Percentiles rank a stretch among this genome's conserved stretches.
Conservation (phyloP, 2,113 vertebrate genomes). For the Oncorhynchus gorbuscha region DNA sequence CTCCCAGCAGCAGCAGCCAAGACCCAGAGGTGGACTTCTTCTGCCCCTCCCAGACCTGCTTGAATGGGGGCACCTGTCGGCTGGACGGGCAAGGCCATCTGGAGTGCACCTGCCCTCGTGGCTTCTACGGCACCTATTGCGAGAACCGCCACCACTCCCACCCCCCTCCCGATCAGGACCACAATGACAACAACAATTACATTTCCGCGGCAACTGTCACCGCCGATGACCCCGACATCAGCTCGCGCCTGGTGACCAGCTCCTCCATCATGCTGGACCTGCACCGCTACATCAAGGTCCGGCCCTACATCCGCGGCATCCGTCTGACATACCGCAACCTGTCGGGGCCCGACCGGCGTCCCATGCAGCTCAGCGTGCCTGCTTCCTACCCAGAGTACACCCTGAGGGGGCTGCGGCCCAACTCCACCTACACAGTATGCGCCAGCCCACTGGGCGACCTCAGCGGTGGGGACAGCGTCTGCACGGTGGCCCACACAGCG, state of each 20-base stretch:
- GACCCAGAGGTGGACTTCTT: constrained; percentile 60
- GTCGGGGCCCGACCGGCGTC: constrained; percentile 85
- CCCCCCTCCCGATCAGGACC: constrained; percentile 32
- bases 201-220: constrained; percentile 35
- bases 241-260: constrained; percentile 75
- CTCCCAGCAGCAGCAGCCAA: constrained; percentile 41
- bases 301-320: constrained; percentile 79
- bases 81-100: constrained; percentile 68
- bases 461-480: constrained; percentile 70
- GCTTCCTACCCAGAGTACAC: constrained; percentile 84
- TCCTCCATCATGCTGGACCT: constrained; percentile 86
- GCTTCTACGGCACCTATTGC: constrained; percentile 79
- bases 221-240: constrained; percentile 52
- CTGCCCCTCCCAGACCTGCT: constrained; percentile 81
- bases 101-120: constrained; percentile 78
- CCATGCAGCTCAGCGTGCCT: constrained; percentile 82
- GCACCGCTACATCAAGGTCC: constrained; percentile 78
- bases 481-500: constrained; percentile 80
- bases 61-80: constrained; percentile 86
- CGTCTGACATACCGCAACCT: constrained; percentile 90
- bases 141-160: constrained; percentile 58
- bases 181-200: constrained; percentile 26
- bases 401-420: constrained; percentile 84
- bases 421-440: constrained; percentile 89
- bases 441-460: constrained; percentile 79